These are phyloP conservation scores for Dryomyza anilis DNA, from an alignment of 2,888 invertebrate species.

Conservation along the genomic window DNA sequence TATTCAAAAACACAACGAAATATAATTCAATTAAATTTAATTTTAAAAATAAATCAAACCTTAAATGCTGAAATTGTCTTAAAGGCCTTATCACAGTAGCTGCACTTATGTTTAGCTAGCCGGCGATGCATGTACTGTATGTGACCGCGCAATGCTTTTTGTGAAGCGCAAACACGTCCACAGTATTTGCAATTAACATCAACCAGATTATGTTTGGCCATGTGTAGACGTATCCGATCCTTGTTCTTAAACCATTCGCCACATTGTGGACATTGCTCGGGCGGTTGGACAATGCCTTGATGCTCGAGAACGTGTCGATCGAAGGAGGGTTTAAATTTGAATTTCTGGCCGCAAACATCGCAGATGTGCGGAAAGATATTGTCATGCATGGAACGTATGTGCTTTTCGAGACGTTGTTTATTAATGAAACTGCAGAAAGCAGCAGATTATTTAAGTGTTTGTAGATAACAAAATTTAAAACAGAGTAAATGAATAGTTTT, in stretches of 20 bases:
- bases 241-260: slow-evolving; percentile 52
- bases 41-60: slow-evolving; percentile 30
- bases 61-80: too few relatives aligned
- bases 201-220: slow-evolving; percentile 34
- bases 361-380: slow-evolving; percentile 49
- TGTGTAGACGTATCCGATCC: slow-evolving; percentile 42
- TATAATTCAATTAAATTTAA: not conserved
- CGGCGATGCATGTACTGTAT: slow-evolving; percentile 50
- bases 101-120: slow-evolving; percentile 47
- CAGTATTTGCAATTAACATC: slow-evolving; percentile 36
- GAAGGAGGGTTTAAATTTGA: slow-evolving; percentile 53
- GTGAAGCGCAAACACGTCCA: slow-evolving; percentile 40
- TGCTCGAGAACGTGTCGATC: slow-evolving; percentile 49
- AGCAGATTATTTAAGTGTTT: not conserved
- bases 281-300: slow-evolving; percentile 51
- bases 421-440: slow-evolving; percentile 43
- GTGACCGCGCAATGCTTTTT: slow-evolving; percentile 49
- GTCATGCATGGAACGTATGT: slow-evolving; percentile 51
- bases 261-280: slow-evolving; percentile 48
- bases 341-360: slow-evolving; percentile 52
- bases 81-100: slow-evolving; percentile 51
- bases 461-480: too few relatives aligned
- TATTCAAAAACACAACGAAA: too few relatives aligned
- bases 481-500: too few relatives aligned
- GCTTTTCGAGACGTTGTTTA: slow-evolving; percentile 46